phyloP scores from a whole-genome alignment of 2,888 invertebrate species.

The Onthophagus sagittarius region DNA sequence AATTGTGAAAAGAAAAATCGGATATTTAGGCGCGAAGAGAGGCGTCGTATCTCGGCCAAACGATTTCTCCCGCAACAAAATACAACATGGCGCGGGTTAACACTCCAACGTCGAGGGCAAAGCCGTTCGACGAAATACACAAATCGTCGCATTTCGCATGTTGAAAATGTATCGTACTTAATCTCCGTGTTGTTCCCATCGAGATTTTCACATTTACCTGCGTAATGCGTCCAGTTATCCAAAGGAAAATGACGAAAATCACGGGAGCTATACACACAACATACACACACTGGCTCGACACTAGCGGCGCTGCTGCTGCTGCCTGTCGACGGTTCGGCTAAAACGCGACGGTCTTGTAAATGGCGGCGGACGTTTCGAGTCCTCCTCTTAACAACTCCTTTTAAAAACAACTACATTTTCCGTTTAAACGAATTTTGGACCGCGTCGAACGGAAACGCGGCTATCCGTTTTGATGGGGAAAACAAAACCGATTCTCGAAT shows the following conservation, averaged over 20 bases:
- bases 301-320: background rate
- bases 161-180: background rate
- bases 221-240: constrained; percentile 48
- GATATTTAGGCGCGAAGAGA: constrained; percentile 31
- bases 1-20: constrained; percentile 43
- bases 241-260: constrained; percentile 50
- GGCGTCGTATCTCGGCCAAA: constrained; percentile 33
- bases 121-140: constrained; percentile 39
- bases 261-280: constrained; percentile 51
- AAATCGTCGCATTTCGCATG: constrained; percentile 16
- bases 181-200: background rate
- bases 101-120: constrained; percentile 46
- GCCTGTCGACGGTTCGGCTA: constrained; percentile 46
- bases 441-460: too few relatives aligned
- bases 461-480: background rate
- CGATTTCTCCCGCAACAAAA: constrained; percentile 53
- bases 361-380: constrained; percentile 44
- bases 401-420: too few relatives aligned
- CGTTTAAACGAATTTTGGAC: too few relatives aligned
- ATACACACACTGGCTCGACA: constrained; percentile 46
- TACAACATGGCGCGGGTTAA: constrained; percentile 70
- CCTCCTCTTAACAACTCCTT: too few relatives aligned
- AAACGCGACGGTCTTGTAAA: constrained; percentile 30
- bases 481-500: background rate
- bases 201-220: constrained; percentile 43